Conservation (phyloP, 1,140 invertebrate species). For the Drosophila oshimai region DNA sequence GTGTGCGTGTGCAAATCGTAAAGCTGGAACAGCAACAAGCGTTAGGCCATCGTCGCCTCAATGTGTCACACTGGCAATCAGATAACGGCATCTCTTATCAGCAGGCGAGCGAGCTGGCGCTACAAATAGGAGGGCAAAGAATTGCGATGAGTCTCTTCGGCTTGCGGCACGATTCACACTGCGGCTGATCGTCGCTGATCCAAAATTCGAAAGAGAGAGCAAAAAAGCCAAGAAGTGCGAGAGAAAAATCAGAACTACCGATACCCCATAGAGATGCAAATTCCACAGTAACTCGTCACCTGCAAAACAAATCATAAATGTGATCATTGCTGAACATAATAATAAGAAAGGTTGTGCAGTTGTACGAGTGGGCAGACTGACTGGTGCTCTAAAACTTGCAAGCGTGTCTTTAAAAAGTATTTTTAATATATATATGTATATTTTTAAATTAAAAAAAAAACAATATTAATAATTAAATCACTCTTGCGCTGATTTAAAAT, state of each 20-base stretch:
- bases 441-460: too few species aligned
- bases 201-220: background rate
- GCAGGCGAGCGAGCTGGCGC: background rate
- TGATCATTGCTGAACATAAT: too few species aligned
- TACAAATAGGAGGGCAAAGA: background rate
- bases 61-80: conserved; percentile 55
- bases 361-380: too few species aligned
- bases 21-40: conserved; percentile 18
- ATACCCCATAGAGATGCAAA: background rate
- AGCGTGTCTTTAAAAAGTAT: too few species aligned
- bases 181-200: conserved; percentile 1
- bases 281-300: background rate
- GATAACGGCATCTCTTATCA: conserved; percentile 55
- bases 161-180: conserved; percentile 7
- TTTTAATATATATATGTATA: too few species aligned
- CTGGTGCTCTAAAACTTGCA: too few species aligned
- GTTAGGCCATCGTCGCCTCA: conserved; percentile 45
- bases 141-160: background rate
- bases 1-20: conserved; percentile 54
- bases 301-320: too few species aligned
- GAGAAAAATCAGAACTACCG: background rate
- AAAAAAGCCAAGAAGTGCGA: too few species aligned
- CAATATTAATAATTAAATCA: too few species aligned
- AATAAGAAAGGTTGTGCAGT: too few species aligned
- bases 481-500: too few species aligned